Evolutionary conservation across 2,113 vertebrate species (phyloP).

Genomic region (Rattus rattus): DNA sequence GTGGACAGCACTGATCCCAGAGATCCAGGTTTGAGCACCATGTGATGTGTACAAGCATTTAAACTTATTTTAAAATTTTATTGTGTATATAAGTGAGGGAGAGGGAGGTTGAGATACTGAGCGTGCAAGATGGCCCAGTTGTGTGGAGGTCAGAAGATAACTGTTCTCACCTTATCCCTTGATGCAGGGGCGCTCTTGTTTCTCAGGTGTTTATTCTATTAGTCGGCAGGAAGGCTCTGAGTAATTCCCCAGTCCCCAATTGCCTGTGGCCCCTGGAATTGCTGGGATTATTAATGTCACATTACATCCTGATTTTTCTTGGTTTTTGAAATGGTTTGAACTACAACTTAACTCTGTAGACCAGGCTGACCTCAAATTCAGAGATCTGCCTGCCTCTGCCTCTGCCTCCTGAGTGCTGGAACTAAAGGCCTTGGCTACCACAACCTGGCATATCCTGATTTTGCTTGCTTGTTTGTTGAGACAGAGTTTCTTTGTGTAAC

Average conservation of each 20-base stretch:
- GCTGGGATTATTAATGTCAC: neutral
- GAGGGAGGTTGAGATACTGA: neutral
- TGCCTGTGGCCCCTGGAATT: neutral
- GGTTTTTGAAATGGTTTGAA: neutral
- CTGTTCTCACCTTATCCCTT: neutral
- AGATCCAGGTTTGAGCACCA: neutral
- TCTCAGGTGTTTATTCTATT: neutral
- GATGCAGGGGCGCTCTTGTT: neutral
- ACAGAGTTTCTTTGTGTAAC: neutral
- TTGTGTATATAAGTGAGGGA: neutral
- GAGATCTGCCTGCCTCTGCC: neutral
- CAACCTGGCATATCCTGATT: neutral
- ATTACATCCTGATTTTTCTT: neutral
- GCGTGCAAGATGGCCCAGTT: neutral
- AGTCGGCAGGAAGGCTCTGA: neutral
- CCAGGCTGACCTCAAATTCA: neutral
- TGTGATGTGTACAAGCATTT: neutral
- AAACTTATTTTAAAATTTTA: neutral
- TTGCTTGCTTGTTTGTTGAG: neutral
- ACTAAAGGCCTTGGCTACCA: neutral
- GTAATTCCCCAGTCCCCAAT: neutral
- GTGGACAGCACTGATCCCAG: neutral
- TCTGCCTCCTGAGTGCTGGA: too few relatives aligned
- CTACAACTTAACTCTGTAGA: neutral
- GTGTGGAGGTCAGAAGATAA: too few relatives aligned